phyloP scores from a whole-genome alignment of 2,797 vertebrate genomes.

The Anisognathus igniventris region DNA sequence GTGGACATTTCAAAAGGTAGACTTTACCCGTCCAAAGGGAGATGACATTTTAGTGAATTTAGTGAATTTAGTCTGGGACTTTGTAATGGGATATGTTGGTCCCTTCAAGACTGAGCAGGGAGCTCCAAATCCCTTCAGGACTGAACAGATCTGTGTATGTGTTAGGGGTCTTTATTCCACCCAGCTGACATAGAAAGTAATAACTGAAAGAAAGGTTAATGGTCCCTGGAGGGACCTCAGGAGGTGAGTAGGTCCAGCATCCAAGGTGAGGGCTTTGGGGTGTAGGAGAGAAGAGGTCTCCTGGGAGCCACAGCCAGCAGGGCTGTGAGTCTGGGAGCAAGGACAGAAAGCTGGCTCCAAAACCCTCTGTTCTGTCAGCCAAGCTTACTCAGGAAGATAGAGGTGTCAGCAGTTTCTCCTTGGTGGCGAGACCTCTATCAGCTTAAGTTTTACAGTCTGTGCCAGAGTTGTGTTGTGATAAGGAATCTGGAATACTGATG shows the following conservation, averaged over 20 bases:
- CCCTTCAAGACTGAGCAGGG: constrained; percentile 51
- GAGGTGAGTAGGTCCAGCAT: not conserved
- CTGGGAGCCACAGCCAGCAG: fast-evolving
- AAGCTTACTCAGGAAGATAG: not conserved
- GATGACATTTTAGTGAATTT: constrained; percentile 17
- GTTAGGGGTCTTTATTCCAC: constrained; percentile 9
- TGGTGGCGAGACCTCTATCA: not conserved
- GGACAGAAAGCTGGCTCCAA: not conserved
- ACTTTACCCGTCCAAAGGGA: constrained; percentile 53
- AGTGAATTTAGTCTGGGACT: constrained; percentile 60
- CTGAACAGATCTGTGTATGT: not conserved
- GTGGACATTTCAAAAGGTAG: constrained; percentile 48
- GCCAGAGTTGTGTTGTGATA: not conserved
- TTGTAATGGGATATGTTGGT: constrained; percentile 48
- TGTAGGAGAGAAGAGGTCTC: not conserved
- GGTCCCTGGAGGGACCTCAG: not conserved
- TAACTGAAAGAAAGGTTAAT: not conserved
- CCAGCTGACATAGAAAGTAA: not conserved
- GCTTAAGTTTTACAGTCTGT: not conserved
- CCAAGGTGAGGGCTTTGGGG: not conserved
- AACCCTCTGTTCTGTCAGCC: not conserved
- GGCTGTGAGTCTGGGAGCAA: not conserved
- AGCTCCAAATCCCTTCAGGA: constrained; percentile 39
- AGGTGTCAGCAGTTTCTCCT: not conserved
- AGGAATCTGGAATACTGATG: not conserved